Evolutionary conservation across 2,113 vertebrate species (phyloP).

Genomic region (Pongo pygmaeus): DNA sequence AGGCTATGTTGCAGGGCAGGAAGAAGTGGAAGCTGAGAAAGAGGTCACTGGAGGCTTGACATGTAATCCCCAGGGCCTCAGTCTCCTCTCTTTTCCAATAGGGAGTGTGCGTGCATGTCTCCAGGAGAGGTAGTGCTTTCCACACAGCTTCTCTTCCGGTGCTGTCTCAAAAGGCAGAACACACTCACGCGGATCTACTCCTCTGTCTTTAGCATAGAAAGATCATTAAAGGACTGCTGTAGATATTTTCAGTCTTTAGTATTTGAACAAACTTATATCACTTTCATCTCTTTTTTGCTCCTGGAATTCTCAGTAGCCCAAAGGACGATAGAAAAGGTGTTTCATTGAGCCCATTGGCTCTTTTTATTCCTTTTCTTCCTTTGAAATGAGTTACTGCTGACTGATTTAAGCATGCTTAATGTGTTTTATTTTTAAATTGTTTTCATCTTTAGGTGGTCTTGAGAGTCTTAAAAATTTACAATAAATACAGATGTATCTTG

Average conservation of each 20-base stretch:
- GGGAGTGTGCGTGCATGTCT: rapidly evolving
- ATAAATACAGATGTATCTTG: neutral
- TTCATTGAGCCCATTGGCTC: neutral
- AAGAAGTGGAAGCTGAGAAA: neutral
- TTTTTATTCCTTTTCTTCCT: neutral
- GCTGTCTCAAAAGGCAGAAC: neutral
- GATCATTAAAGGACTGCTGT: neutral
- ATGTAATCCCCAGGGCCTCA: neutral
- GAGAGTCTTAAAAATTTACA: neutral
- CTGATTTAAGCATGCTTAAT: neutral
- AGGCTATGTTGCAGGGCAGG: neutral
- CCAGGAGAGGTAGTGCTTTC: neutral
- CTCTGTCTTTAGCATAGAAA: neutral
- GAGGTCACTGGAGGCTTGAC: neutral
- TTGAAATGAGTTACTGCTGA: neutral
- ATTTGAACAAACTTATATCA: neutral
- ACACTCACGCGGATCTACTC: neutral
- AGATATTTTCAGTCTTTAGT: neutral
- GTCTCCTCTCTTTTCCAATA: neutral
- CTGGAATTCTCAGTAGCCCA: neutral
- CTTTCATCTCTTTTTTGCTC: neutral
- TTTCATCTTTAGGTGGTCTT: neutral
- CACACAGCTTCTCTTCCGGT: no score
- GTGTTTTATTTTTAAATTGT: neutral
- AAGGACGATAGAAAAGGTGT: neutral